Percentiles rank a stretch among this genome's conserved stretches.
phyloP scores from a whole-genome alignment of 2,888 invertebrate genomes.

The Himalopsyche tibetana region DNA sequence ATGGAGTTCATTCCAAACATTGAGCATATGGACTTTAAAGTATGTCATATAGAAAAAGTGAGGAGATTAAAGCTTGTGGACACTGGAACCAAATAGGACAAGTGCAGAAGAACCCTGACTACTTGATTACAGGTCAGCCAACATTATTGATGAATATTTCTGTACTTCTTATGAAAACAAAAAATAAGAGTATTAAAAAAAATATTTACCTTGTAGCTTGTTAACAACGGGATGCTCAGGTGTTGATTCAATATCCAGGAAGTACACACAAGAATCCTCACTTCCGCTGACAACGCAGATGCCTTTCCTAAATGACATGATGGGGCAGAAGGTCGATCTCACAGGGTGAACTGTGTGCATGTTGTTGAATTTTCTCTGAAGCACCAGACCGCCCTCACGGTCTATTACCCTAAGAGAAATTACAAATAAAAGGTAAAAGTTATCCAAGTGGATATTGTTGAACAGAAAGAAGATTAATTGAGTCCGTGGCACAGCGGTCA shows the following conservation, averaged over 20 bases:
- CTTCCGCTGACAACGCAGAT: conserved; percentile 88
- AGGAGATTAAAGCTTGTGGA: too few species aligned
- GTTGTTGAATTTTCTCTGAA: conserved; percentile 82
- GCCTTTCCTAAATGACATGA: conserved; percentile 89
- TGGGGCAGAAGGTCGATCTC: conserved; percentile 89
- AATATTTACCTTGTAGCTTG: conserved; percentile 75
- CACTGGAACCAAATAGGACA: too few species aligned
- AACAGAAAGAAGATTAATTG: background rate
- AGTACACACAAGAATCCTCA: conserved; percentile 88
- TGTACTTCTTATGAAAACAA: background rate
- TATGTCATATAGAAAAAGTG: too few species aligned
- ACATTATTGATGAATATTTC: too few species aligned
- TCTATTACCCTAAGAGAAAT: conserved; percentile 77
- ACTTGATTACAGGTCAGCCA: too few species aligned
- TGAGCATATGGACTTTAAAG: too few species aligned
- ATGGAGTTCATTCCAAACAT: too few species aligned
- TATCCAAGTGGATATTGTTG: background rate
- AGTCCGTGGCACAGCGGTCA: too few species aligned
- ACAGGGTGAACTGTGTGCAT: conserved; percentile 79
- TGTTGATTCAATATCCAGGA: conserved; percentile 83
- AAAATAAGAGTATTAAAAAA: too few species aligned
- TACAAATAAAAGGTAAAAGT: background rate
- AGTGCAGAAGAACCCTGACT: too few species aligned
- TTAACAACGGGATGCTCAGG: conserved; percentile 77
- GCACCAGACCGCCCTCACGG: conserved; percentile 80